phyloP scores from a whole-genome alignment of 2,797 vertebrate genomes.

The Paedocypris micromegethes region DNA sequence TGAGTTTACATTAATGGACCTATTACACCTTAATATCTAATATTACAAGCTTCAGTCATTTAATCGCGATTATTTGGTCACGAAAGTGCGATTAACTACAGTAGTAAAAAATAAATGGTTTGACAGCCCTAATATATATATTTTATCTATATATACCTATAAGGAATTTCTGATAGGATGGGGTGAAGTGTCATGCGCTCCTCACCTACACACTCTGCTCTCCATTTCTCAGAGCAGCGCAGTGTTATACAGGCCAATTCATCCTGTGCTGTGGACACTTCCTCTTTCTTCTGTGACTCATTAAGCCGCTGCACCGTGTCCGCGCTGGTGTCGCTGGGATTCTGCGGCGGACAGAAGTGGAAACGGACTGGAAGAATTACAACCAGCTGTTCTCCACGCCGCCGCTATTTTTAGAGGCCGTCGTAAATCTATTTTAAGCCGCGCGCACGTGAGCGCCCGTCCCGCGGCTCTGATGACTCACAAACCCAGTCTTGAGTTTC shows the following conservation, averaged over 20 bases:
- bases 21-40: too few relatives aligned
- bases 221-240: constrained; percentile 38
- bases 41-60: too few relatives aligned
- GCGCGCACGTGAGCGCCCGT: not conserved
- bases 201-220: not conserved
- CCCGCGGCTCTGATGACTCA: constrained; percentile 12
- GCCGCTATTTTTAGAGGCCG: constrained; percentile 35
- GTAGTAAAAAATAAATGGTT: too few relatives aligned
- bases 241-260: constrained; percentile 38
- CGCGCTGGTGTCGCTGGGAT: constrained; percentile 16
- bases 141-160: too few relatives aligned
- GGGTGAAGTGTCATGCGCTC: not conserved
- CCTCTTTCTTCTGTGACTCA: constrained; percentile 69
- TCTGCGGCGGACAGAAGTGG: not conserved
- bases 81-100: too few relatives aligned
- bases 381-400: constrained; percentile 18
- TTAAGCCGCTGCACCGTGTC: constrained; percentile 57
- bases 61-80: too few relatives aligned
- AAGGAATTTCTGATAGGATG: constrained; percentile 31
- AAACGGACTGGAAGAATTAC: constrained; percentile 22
- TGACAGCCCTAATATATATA: too few relatives aligned
- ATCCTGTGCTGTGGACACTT: constrained; percentile 53
- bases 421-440: constrained; percentile 36
- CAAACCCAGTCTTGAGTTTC: constrained; percentile 18
- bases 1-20: too few relatives aligned